A percentile compares a stretch with the other conserved stretches of the same genome.
Evolutionary conservation across 2,888 invertebrate genomes (phyloP).

Genomic region (Branchipolynoe longqiensis): DNA sequence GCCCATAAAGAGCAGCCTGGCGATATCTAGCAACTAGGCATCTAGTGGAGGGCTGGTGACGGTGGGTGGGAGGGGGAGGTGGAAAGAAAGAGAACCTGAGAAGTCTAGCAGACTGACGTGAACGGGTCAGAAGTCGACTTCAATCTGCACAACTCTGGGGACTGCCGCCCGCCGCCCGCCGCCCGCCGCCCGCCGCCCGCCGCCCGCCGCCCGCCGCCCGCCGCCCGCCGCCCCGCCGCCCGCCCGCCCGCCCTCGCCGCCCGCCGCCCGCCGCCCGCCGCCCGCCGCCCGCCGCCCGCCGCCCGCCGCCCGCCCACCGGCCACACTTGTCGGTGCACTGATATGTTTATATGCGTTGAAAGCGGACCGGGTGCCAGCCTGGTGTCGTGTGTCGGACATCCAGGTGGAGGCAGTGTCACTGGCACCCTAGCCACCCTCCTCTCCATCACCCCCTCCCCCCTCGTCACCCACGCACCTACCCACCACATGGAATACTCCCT

Average conservation of each 20-base stretch:
- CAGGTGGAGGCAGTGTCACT: slow-evolving; percentile 12
- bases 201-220: neutral
- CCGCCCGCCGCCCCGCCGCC: neutral
- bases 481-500: too few species aligned
- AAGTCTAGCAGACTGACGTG: neutral
- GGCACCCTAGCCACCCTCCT: neutral
- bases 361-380: neutral
- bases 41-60: too few species aligned
- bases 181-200: neutral
- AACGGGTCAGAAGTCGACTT: neutral
- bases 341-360: slow-evolving; percentile 31
- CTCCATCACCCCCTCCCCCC: neutral
- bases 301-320: neutral
- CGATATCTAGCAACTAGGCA: too few species aligned
- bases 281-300: neutral
- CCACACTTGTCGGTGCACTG: slow-evolving; percentile 10
- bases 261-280: neutral
- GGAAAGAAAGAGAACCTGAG: neutral
- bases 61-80: too few species aligned
- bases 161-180: neutral
- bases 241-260: neutral
- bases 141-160: neutral
- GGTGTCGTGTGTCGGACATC: slow-evolving; percentile 30
- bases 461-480: neutral
- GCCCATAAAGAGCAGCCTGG: too few species aligned